Percentiles rank a stretch among this genome's conserved stretches.
These are phyloP conservation scores for Cyanoderma ruficeps DNA, from an alignment of 2,113 vertebrate genomes.

Conservation along the genomic window DNA sequence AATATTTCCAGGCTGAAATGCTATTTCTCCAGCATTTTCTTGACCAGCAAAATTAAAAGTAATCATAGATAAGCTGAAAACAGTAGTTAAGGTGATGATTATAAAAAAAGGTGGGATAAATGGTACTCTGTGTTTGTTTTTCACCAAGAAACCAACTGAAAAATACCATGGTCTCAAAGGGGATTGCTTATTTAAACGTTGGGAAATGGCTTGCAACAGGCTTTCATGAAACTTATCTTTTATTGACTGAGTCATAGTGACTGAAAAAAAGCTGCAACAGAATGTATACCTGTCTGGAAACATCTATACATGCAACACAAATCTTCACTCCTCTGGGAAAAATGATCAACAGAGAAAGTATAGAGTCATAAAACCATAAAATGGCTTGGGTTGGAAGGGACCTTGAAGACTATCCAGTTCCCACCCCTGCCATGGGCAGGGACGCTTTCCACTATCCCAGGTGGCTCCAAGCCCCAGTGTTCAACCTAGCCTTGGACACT, in stretches of 20 bases:
- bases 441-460: not conserved
- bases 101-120: not conserved
- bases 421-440: no score
- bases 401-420: not conserved
- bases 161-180: not conserved
- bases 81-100: not conserved
- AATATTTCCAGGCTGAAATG: not conserved
- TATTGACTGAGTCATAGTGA: not conserved
- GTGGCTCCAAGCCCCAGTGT: not conserved
- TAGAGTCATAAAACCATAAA: not conserved
- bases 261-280: not conserved
- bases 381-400: not conserved
- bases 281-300: not conserved
- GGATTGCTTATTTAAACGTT: not conserved
- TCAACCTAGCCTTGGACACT: not conserved
- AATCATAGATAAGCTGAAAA: not conserved
- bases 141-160: not conserved
- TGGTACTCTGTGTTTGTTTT: not conserved
- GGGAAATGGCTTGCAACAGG: not conserved
- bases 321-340: not conserved
- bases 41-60: not conserved
- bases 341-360: not conserved
- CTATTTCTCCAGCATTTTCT: not conserved
- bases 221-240: not conserved
- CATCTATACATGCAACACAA: not conserved